Evolutionary conservation across 1,140 invertebrate species (phyloP).

Genomic region (Drosophila bocki): DNA sequence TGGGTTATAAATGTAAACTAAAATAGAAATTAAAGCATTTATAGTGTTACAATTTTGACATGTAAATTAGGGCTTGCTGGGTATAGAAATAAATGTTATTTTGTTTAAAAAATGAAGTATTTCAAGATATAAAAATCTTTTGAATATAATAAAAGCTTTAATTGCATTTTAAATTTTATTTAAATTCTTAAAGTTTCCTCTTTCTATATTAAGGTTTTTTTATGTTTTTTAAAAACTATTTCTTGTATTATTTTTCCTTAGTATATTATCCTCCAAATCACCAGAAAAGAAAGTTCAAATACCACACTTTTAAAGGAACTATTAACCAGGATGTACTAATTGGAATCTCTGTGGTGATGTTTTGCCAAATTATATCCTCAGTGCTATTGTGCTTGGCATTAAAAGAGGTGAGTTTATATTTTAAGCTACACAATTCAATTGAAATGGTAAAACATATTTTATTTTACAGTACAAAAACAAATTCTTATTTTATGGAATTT

Average conservation of each 20-base stretch:
- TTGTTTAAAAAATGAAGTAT: no score
- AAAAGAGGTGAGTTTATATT: neutral
- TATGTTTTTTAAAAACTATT: no score
- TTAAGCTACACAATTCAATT: no score
- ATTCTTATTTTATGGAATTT: constrained; percentile 3
- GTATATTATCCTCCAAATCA: constrained; percentile 25
- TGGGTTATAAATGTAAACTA: neutral
- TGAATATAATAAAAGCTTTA: no score
- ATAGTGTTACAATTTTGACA: no score
- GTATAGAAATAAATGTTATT: neutral
- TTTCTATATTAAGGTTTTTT: no score
- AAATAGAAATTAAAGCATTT: neutral
- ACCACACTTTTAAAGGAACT: constrained; percentile 9
- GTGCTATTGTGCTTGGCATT: constrained; percentile 2
- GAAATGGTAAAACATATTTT: no score
- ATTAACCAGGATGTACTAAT: constrained; percentile 13
- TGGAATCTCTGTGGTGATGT: constrained; percentile 15
- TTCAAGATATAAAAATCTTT: no score
- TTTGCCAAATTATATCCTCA: constrained; percentile 9
- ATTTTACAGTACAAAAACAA: neutral
- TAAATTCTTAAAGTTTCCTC: no score
- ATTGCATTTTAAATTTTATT: no score
- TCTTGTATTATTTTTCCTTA: neutral
- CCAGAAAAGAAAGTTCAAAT: constrained; percentile 4
- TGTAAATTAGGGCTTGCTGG: no score